Percentiles rank a stretch among this genome's conserved stretches.
These are phyloP conservation scores for Fabriciana adippe DNA, from an alignment of 2,888 invertebrate genomes.

Conservation along the genomic window DNA sequence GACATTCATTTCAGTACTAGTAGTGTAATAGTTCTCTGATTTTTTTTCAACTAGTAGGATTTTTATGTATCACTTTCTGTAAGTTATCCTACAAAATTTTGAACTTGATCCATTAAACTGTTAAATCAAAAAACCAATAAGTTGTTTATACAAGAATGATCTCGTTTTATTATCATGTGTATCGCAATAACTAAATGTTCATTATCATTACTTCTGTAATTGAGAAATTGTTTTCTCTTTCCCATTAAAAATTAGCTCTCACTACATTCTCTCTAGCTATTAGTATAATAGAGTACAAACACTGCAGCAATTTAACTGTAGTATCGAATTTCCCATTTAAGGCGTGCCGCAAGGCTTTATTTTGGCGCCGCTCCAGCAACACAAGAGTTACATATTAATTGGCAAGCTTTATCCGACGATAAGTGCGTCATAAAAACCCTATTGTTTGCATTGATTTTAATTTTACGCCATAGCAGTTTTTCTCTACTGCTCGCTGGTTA, in stretches of 20 bases:
- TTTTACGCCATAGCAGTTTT: constrained; percentile 9
- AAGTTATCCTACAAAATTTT: no score
- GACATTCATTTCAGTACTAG: constrained; percentile 10
- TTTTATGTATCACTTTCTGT: no score
- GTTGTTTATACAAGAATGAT: no score
- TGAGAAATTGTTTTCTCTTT: neutral
- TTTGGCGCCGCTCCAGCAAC: constrained; percentile 50
- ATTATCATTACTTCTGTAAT: neutral
- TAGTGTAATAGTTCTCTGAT: neutral
- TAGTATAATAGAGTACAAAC: constrained; percentile 23
- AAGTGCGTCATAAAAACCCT: constrained; percentile 48
- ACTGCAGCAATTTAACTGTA: constrained; percentile 32
- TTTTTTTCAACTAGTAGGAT: no score
- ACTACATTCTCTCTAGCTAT: neutral
- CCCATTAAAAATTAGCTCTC: constrained; percentile 2
- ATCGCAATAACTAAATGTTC: no score
- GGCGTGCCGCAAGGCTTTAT: constrained; percentile 39
- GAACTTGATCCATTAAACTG: no score
- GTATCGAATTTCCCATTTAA: constrained; percentile 25
- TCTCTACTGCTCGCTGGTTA: neutral
- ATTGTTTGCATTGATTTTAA: constrained; percentile 26
- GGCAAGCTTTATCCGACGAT: constrained; percentile 50
- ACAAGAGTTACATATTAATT: constrained; percentile 51
- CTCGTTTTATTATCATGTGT: no score
- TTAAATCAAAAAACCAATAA: no score